Conservation (phyloP, 1,140 invertebrate genomes). For the Drosophila kepulauana region DNA sequence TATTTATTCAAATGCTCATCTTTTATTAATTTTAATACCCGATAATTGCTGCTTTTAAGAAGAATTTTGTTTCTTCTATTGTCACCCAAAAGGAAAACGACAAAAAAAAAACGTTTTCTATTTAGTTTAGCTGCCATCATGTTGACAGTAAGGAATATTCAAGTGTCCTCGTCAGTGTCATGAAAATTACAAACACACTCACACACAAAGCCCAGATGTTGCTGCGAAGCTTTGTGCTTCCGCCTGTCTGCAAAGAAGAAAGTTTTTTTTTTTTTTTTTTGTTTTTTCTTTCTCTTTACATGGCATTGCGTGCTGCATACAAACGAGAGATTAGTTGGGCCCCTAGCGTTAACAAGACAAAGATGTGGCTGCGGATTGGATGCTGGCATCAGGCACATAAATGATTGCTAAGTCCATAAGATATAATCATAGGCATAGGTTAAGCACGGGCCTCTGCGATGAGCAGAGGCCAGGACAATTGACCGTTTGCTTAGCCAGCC, state of each 20-base stretch:
- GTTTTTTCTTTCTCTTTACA: conserved; percentile 7
- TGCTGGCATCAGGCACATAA: conserved; percentile 28
- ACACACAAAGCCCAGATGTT: neutral
- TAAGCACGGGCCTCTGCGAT: conserved; percentile 5
- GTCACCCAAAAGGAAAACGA: neutral
- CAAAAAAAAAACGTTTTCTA: conserved; percentile 8
- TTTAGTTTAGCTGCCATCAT: conserved; percentile 31
- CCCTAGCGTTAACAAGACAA: conserved; percentile 53
- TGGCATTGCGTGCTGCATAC: conserved; percentile 59
- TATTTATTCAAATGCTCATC: conserved; percentile 9
- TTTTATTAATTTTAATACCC: conserved; percentile 25
- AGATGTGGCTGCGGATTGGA: conserved; percentile 40
- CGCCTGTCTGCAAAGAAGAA: conserved; percentile 20
- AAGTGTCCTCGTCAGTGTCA: conserved; percentile 40
- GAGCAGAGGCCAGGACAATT: conserved; percentile 41
- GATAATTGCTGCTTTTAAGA: conserved; percentile 10
- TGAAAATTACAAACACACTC: conserved; percentile 14
- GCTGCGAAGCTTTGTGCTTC: conserved; percentile 11
- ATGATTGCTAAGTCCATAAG: conserved; percentile 51
- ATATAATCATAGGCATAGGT: conserved; percentile 40
- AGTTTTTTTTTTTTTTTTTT: conserved; percentile 4
- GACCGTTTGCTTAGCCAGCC: conserved; percentile 33
- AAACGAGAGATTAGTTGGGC: conserved; percentile 63
- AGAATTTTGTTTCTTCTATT: neutral
- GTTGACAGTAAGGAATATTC: conserved; percentile 30